Evolutionary conservation across 2,113 vertebrate genomes (phyloP).

Genomic region (Patagioenas fasciata): DNA sequence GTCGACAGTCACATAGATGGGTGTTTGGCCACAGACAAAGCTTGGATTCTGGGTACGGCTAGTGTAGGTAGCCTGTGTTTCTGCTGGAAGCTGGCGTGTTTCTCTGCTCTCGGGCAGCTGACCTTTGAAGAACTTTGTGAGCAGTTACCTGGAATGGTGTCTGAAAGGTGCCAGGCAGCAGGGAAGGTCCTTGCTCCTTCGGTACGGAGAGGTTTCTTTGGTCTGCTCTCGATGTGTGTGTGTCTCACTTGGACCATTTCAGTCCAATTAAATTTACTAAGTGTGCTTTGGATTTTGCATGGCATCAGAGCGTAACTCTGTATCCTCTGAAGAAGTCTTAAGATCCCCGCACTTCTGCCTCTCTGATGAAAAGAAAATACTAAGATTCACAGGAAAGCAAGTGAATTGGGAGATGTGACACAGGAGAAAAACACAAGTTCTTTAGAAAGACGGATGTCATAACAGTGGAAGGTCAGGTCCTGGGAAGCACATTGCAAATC

Average conservation of each 20-base stretch:
- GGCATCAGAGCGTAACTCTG: not conserved
- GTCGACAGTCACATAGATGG: not conserved
- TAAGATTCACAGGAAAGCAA: not conserved
- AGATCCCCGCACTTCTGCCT: not conserved
- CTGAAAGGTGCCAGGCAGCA: constrained; percentile 27
- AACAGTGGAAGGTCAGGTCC: not conserved
- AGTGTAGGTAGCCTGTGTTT: not conserved
- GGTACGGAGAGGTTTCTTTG: not conserved
- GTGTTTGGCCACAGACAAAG: not conserved
- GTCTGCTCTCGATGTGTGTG: not conserved
- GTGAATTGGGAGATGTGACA: not conserved
- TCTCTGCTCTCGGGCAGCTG: constrained; percentile 37
- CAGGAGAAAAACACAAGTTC: not conserved
- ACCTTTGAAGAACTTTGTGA: constrained; percentile 20
- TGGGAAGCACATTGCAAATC: too few relatives aligned
- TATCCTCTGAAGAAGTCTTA: not conserved
- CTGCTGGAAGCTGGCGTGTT: constrained; percentile 22
- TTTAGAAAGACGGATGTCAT: not conserved
- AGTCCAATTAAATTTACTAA: not conserved
- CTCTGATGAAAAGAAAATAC: not conserved
- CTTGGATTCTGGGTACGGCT: not conserved
- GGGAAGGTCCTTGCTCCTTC: not conserved
- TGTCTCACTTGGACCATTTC: not conserved
- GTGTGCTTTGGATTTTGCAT: not conserved
- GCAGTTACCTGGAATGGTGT: constrained; percentile 57